These are phyloP conservation scores for Amazona vittata DNA, from an alignment of 2,113 vertebrate genomes.

Conservation along the genomic window DNA sequence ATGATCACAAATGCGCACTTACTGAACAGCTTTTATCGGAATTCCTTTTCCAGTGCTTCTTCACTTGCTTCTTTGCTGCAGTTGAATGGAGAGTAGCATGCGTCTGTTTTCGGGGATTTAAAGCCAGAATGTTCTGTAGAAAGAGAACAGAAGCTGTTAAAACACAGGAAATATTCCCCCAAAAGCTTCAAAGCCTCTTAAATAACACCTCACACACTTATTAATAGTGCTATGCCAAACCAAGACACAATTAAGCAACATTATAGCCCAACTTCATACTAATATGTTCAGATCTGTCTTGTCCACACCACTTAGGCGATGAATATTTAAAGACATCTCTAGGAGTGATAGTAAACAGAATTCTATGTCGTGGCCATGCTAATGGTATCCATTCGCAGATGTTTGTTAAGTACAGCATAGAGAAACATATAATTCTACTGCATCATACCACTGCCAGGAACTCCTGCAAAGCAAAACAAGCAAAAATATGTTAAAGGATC, in stretches of 20 bases:
- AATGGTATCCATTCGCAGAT: background rate
- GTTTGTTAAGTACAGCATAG: background rate
- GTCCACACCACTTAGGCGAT: background rate
- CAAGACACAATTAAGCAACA: background rate
- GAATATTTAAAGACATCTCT: background rate
- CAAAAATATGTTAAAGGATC: background rate
- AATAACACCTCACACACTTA: background rate
- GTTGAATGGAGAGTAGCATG: conserved; percentile 84
- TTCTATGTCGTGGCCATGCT: background rate
- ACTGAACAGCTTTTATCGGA: conserved; percentile 83
- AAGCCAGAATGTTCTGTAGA: conserved; percentile 82
- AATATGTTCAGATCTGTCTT: background rate
- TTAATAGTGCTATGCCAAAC: background rate
- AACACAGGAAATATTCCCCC: background rate
- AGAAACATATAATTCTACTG: background rate
- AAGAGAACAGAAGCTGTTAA: background rate
- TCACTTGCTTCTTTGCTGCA: conserved; percentile 83
- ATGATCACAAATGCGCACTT: conserved; percentile 58
- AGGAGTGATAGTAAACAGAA: background rate
- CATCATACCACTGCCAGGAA: background rate
- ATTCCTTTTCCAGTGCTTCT: conserved; percentile 93
- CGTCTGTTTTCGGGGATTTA: conserved; percentile 84
- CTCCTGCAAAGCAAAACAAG: background rate
- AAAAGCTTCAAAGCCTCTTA: background rate
- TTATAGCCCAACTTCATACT: background rate